Conservation (phyloP, 2,113 vertebrate species). For the Capricornis sumatraensis region DNA sequence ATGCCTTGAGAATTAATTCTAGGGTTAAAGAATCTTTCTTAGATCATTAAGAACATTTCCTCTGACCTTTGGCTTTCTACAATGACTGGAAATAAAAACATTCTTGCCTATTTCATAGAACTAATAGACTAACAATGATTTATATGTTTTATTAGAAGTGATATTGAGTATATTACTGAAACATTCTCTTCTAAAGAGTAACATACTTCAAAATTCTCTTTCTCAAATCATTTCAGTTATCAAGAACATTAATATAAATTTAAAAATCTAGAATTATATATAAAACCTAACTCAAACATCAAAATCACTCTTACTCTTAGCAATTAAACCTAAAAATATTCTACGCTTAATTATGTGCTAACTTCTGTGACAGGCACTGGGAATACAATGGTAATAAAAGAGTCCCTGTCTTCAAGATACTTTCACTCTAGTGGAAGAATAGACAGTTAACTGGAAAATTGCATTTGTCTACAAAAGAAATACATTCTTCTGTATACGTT, state of each 20-base stretch:
- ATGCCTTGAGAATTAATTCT: neutral
- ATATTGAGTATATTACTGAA: neutral
- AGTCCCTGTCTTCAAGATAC: neutral
- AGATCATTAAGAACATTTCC: constrained; percentile 14
- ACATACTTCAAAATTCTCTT: neutral
- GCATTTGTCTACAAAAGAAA: neutral
- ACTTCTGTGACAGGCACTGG: neutral
- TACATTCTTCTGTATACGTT: neutral
- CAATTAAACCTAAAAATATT: neutral
- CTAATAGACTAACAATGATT: constrained; percentile 4
- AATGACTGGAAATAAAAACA: neutral
- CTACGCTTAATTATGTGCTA: neutral
- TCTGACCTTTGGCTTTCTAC: neutral
- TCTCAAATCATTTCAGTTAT: neutral
- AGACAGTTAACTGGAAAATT: neutral
- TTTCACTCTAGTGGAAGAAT: neutral
- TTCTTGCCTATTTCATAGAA: neutral
- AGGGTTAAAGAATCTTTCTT: neutral
- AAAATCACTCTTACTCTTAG: neutral
- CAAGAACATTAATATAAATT: neutral
- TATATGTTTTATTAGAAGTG: constrained; percentile 12
- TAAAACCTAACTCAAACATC: neutral
- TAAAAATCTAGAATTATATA: neutral
- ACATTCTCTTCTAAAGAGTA: neutral
- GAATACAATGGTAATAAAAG: neutral